These are phyloP conservation scores for Lamprologus speciosus DNA, from an alignment of 2,113 vertebrate species.

Conservation along the genomic window DNA sequence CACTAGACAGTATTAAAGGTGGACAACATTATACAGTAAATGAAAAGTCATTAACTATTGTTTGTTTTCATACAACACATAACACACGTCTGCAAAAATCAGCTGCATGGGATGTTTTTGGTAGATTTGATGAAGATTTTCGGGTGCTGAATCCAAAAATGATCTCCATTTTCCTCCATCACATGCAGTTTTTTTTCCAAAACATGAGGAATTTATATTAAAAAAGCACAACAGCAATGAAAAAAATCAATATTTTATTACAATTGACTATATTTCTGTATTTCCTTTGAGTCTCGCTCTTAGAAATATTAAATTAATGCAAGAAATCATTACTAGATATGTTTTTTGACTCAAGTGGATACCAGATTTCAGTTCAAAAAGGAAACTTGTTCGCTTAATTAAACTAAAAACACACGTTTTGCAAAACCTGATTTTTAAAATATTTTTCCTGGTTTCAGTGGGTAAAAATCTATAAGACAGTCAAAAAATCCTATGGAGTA, in stretches of 20 bases:
- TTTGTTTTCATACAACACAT: background rate
- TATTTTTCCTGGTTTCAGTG: background rate
- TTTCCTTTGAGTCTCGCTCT: background rate
- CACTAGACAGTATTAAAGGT: background rate
- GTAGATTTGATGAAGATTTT: background rate
- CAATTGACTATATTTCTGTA: background rate
- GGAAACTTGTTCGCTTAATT: background rate
- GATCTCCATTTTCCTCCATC: background rate
- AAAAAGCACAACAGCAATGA: background rate
- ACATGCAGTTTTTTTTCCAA: background rate
- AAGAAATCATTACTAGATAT: background rate
- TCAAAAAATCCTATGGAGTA: background rate
- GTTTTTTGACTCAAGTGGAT: background rate
- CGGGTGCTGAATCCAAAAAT: background rate
- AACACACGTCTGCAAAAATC: background rate
- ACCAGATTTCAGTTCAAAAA: background rate
- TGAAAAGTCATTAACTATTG: background rate
- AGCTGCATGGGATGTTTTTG: background rate
- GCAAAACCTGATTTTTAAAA: background rate
- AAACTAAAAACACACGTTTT: background rate
- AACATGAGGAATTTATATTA: background rate
- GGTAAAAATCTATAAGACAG: background rate
- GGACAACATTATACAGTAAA: background rate
- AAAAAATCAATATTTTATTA: background rate
- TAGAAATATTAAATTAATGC: background rate